A percentile compares a stretch with the other conserved stretches of the same genome.
Conservation (phyloP, 1,140 invertebrate genomes). For the Lethocerus indicus region DNA sequence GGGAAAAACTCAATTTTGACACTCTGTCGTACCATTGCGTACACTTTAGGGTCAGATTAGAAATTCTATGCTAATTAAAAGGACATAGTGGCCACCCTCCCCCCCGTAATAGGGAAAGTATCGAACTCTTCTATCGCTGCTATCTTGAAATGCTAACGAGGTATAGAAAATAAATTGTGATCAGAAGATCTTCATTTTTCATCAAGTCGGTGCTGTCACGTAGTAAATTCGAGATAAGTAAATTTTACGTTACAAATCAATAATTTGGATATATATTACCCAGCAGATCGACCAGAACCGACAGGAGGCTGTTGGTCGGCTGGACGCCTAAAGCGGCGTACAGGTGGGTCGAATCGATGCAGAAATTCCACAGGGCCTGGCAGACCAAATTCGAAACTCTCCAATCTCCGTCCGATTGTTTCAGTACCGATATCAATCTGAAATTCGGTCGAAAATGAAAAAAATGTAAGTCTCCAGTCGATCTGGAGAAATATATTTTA, state of each 20-base stretch:
- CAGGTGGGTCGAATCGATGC: constrained; percentile 33
- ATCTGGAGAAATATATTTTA: neutral
- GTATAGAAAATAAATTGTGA: neutral
- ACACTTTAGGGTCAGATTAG: too few relatives aligned
- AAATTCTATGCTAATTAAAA: too few relatives aligned
- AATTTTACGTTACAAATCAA: constrained; percentile 2
- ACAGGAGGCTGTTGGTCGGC: constrained; percentile 32
- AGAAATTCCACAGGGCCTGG: constrained; percentile 54
- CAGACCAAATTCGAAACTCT: constrained; percentile 39
- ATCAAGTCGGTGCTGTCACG: too few relatives aligned
- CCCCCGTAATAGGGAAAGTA: too few relatives aligned
- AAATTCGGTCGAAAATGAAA: constrained; percentile 2
- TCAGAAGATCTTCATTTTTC: too few relatives aligned
- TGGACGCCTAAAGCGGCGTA: constrained; percentile 29
- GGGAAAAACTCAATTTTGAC: too few relatives aligned
- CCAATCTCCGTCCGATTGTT: constrained; percentile 38
- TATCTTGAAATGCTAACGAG: too few relatives aligned
- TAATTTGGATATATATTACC: too few relatives aligned
- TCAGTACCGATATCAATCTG: constrained; percentile 35
- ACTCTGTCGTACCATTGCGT: too few relatives aligned
- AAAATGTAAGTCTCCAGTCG: neutral
- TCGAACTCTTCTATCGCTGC: too few relatives aligned
- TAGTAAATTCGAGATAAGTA: too few relatives aligned
- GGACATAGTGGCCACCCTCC: too few relatives aligned
- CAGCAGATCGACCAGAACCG: constrained; percentile 35